Conservation (phyloP, 2,888 invertebrate species). For the Metacarcinus magister region DNA sequence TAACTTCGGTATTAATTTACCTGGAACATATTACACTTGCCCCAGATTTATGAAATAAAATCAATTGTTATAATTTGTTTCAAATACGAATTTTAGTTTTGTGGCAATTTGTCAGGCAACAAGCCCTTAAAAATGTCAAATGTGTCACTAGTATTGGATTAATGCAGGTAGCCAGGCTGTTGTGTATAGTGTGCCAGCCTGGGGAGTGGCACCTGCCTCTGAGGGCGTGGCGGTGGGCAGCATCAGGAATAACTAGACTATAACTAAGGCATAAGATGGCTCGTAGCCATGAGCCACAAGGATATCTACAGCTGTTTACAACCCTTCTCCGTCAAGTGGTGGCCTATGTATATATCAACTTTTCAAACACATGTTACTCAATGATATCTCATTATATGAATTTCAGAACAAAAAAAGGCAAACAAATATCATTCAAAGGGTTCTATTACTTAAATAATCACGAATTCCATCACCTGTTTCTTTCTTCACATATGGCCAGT, state of each 20-base stretch:
- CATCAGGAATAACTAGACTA: not conserved
- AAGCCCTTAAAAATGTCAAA: not conserved
- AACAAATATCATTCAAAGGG: not conserved
- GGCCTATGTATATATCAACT: not conserved
- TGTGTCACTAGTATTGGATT: not conserved
- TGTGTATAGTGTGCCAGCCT: not conserved
- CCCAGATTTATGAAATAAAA: too few species aligned
- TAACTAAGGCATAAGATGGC: not conserved
- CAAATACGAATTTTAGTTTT: too few species aligned
- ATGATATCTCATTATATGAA: not conserved
- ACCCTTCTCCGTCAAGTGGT: slow-evolving; percentile 3
- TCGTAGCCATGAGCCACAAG: not conserved
- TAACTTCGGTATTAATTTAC: not conserved
- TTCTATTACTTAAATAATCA: not conserved
- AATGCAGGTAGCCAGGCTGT: not conserved
- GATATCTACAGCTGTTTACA: slow-evolving; percentile 23
- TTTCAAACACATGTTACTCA: not conserved
- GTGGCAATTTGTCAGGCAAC: not conserved
- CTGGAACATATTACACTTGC: not conserved
- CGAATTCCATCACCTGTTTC: not conserved
- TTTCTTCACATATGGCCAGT: not conserved
- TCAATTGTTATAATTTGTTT: too few species aligned
- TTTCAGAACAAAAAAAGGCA: not conserved
- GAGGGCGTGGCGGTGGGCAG: not conserved
- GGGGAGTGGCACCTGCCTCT: not conserved